A percentile compares a stretch with the other conserved stretches of the same genome.
Evolutionary conservation across 2,113 vertebrate genomes (phyloP).

Genomic region (Channa argus): DNA sequence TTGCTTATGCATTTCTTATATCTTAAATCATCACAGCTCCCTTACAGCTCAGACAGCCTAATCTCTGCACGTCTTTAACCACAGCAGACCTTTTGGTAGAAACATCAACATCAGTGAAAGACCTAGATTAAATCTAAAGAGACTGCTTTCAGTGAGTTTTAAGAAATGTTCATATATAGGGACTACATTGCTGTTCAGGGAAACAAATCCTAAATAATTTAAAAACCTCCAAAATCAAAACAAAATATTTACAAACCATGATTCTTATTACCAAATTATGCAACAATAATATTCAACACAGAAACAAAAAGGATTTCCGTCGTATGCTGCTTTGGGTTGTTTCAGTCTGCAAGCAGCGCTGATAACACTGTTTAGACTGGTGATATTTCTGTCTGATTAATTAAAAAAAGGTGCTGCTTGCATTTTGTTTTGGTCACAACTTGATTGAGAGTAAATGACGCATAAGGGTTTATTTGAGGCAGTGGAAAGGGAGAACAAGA

Average conservation of each 20-base stretch:
- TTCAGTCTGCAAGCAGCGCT: slow-evolving; percentile 42
- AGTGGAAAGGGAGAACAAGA: slow-evolving; percentile 1
- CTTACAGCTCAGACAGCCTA: slow-evolving; percentile 29
- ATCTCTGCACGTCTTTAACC: slow-evolving; percentile 43
- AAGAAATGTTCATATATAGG: background rate
- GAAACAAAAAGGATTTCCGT: slow-evolving; percentile 29
- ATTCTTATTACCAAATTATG: background rate
- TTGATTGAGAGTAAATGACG: slow-evolving; percentile 11
- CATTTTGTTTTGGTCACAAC: slow-evolving; percentile 52
- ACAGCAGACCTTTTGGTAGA: slow-evolving; percentile 13
- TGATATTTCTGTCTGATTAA: slow-evolving; percentile 31
- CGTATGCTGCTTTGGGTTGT: background rate
- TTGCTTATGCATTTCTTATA: slow-evolving; percentile 39
- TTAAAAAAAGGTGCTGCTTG: slow-evolving; percentile 10
- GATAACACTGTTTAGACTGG: slow-evolving; percentile 75
- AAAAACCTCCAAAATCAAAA: no score
- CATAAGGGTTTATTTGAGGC: slow-evolving; percentile 36
- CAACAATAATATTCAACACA: slow-evolving; percentile 6
- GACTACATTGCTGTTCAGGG: background rate
- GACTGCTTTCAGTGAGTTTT: background rate
- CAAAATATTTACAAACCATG: background rate
- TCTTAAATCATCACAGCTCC: slow-evolving; percentile 42
- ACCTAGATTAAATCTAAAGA: slow-evolving; percentile 34
- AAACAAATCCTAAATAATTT: background rate
- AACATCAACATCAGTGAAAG: slow-evolving; percentile 26